Base-by-base conservation (phyloP, 2,888 invertebrate species). In the Harpalus rufipes region DNA sequence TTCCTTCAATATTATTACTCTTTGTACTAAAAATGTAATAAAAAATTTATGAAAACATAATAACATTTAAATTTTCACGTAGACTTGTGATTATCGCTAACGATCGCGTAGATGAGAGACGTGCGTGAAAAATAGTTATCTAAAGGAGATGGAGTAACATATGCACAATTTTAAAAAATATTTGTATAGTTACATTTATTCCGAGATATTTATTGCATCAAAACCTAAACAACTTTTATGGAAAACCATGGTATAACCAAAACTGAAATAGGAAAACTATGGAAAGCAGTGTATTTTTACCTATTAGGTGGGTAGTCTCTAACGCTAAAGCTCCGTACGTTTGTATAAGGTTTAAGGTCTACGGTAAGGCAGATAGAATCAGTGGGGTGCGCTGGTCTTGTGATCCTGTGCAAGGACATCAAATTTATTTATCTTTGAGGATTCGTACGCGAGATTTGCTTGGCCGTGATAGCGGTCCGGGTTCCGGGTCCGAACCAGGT, bases 361-460 rank as follows among this genome's bases (percentile, higher is more conserved):
- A 51, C 5, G 44, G 44, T 51, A 12, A 51, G 12, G 44, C 44
- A 51, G 44, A 51, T 51, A 51, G 44, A 51, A 51, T 51, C 44
- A 51, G 44, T 51, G 44, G 10, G 44, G 44, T 12, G 44, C 8
- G 44, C 44, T 51, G 44, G 7, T 8, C 12, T 12, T 51, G 10
- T 51, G 44, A 51, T 51, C 44, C 44, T 51, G 44, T 51, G 44
- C 12, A 51, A 32, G 39, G 14, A 41, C 72, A 74, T 74, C 72
- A 74, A 74, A 74, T 74, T 74, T 74, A 74, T 74, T 74, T 44
- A 74, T 74, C 44, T 74, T 68, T 44, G 41, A 41, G 44, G 72
- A 44, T 74, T 74, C 72, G 14, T 44, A 74, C 72, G 21, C 41
- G 72, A 74, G 72, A 74, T 74, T 74, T 74, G 72, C 72, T 41